phyloP scores from a whole-genome alignment of 2,797 vertebrate species.

The Rhinoraja longicauda region DNA sequence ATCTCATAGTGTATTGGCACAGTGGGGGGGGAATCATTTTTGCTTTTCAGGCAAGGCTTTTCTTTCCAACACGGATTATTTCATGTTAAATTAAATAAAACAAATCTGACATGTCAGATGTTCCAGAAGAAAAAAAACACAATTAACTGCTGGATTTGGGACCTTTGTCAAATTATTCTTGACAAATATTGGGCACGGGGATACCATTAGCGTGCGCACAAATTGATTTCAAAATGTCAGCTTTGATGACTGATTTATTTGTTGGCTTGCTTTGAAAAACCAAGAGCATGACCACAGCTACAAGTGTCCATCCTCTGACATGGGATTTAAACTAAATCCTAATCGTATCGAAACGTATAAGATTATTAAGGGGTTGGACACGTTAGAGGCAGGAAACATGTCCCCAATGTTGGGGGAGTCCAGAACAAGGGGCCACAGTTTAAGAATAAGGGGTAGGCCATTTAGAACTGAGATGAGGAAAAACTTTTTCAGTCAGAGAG shows the following conservation, averaged over 20 bases:
- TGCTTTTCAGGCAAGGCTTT: not conserved
- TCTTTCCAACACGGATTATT: slow-evolving; percentile 27
- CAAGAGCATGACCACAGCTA: not conserved
- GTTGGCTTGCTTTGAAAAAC: not conserved
- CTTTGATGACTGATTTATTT: not conserved
- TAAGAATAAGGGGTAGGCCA: too few species aligned
- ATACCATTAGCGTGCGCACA: not conserved
- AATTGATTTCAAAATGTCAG: not conserved
- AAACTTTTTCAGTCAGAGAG: too few species aligned
- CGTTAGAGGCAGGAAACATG: too few species aligned
- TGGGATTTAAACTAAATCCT: not conserved
- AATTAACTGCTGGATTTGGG: slow-evolving; percentile 11
- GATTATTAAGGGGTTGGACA: too few species aligned
- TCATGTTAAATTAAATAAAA: not conserved
- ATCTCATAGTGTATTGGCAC: not conserved
- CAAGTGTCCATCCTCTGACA: not conserved
- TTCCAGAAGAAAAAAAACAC: not conserved
- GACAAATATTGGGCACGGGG: not conserved
- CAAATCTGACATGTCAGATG: slow-evolving; percentile 32
- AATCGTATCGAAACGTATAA: too few species aligned
- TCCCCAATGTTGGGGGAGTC: too few species aligned
- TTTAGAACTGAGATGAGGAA: too few species aligned
- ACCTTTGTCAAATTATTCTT: slow-evolving; percentile 21
- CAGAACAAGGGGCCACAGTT: too few species aligned
- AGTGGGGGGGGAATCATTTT: not conserved